Evolutionary conservation across 2,797 vertebrate genomes (phyloP).

Genomic region (Macrochelys suwanniensis): DNA sequence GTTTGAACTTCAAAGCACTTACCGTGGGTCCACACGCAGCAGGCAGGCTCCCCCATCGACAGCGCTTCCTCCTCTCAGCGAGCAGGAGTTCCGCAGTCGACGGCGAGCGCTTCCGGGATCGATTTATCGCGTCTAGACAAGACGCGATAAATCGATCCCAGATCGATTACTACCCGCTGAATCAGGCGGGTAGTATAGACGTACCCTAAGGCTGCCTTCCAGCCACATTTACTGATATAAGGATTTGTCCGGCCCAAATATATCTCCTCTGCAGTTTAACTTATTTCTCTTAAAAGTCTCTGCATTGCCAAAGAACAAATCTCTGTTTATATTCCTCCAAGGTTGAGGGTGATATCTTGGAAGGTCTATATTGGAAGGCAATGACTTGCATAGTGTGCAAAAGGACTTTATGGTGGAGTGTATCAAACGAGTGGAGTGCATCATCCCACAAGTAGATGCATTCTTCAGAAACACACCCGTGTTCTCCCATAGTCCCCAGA

Average conservation of each 20-base stretch:
- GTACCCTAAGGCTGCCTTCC: neutral
- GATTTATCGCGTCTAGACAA: too few species aligned
- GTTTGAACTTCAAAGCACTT: too few species aligned
- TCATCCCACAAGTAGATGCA: neutral
- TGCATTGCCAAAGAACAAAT: neutral
- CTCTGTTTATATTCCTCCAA: neutral
- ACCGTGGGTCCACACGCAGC: too few species aligned
- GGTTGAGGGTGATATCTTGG: neutral
- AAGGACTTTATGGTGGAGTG: neutral
- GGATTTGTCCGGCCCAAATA: neutral
- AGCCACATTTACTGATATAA: neutral
- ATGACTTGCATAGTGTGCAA: neutral
- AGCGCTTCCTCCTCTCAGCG: too few species aligned
- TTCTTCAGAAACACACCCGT: constrained; percentile 9
- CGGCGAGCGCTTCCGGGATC: too few species aligned
- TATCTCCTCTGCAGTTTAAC: neutral
- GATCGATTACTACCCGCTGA: too few species aligned
- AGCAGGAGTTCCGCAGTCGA: too few species aligned
- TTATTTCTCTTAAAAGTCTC: neutral
- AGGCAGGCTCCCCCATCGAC: too few species aligned
- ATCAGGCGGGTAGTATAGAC: too few species aligned
- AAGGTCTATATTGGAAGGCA: neutral
- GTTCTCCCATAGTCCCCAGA: neutral
- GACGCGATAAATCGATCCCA: too few species aligned
- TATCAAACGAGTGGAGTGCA: constrained; percentile 1